phyloP scores from a whole-genome alignment of 1,140 invertebrate genomes.

The Camponotus pennsylvanicus region DNA sequence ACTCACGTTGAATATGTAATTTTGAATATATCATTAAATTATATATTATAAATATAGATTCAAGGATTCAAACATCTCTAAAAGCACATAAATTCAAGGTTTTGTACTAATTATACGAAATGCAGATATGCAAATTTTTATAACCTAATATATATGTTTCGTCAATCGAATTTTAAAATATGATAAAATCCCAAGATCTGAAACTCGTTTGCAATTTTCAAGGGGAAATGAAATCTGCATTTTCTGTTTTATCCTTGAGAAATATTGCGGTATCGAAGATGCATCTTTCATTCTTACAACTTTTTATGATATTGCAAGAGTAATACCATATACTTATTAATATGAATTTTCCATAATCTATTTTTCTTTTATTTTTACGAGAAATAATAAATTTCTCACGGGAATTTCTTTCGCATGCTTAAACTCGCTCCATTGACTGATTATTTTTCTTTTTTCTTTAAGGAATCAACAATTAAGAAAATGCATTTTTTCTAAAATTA shows the following conservation, averaged over 20 bases:
- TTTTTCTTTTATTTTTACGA: neutral
- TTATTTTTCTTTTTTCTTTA: neutral
- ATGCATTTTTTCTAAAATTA: neutral
- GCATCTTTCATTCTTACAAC: neutral
- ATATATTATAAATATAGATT: neutral
- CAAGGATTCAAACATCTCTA: neutral
- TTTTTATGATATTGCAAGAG: neutral
- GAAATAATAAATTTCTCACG: neutral
- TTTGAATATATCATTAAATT: too few relatives aligned
- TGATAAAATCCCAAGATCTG: neutral
- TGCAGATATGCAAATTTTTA: neutral
- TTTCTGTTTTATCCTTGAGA: neutral
- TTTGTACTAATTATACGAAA: constrained; percentile 16
- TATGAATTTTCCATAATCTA: constrained; percentile 31
- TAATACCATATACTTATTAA: constrained; percentile 21
- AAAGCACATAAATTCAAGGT: constrained; percentile 18
- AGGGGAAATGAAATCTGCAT: neutral
- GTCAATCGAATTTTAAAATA: neutral
- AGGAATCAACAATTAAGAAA: neutral
- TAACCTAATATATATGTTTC: neutral
- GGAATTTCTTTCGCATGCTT: neutral
- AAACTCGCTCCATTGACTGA: neutral
- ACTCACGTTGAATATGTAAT: too few relatives aligned
- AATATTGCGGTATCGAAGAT: neutral
- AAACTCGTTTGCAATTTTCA: constrained; percentile 27